Base-by-base conservation (phyloP, 2,113 vertebrate genomes). In the Albula glossodonta region DNA sequence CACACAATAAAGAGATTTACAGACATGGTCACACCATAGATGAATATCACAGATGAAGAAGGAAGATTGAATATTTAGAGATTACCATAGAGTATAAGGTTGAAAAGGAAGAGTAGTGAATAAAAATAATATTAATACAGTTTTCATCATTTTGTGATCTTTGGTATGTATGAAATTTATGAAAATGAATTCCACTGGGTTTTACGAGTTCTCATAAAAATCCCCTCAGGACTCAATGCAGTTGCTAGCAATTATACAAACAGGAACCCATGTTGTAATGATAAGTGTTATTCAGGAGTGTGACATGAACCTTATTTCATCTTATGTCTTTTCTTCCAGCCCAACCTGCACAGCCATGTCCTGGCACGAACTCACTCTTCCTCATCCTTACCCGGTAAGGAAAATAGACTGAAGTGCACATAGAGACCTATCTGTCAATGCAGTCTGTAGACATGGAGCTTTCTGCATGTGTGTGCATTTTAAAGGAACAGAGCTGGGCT, bases 371-470 rank as follows among this genome's bases (percentile, higher is more conserved):
- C 95, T 84, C 91, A 95, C 90, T 97, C 95, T n/a, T 94, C 95
- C 86, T 97, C 95, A 4, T 96, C 96, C 0, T 93, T 98, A 78
- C 96, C 96, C 5, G 96, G 96, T 95, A 89, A 4, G 95, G 84
- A 31, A 74, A 10, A 74, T 4, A 74, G 22, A 25, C 8, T 31
- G 19, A 1, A n/a, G 70, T 74, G 22, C n/a, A 22, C 5, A 66
- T 66, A 66, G 60, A 8, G 60, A 66, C 3, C 17, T 66, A 2
- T 7, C 60, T 19, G 15, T 3, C 60, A 66, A 15, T 22, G 56
- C 17, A 60, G 56, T 60, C 10, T 60, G 60, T 22, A 19, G 60
- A 66, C 60, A 15, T 66, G 60, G 60, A 19, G 22, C 3, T 22
- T 3, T 4, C 57, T 15, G 12, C 10, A 60, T 66, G 60, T 13